Evolutionary conservation across 1,140 invertebrate genomes (phyloP), one percentile per base, ranked within the genome.

Genomic region (Parapsyche elsis): DNA sequence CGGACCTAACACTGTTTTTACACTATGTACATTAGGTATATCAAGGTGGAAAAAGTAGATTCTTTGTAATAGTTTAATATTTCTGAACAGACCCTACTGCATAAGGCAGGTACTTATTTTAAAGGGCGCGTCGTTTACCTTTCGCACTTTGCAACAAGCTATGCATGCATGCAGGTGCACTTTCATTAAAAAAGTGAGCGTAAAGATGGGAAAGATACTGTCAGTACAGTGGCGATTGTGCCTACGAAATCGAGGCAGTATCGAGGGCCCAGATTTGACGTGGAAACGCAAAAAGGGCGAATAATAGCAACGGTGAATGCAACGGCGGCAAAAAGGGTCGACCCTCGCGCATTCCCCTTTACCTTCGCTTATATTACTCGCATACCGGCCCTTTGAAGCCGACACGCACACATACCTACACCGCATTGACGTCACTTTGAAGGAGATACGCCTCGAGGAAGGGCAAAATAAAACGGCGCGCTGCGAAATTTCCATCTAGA

Each of bases 401-500:
- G 10, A 14, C 49, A 38, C 30, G 30, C 30, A 38, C 30, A 38
- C 30, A 38, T 7, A 38, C 30, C 7, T 12, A 16, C 49, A 53
- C 49, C 16, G 49, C 49, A 53, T 53, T 53, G 49, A 53, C 49
- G 16, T 10, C n/a, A 16, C 59, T 61, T 61, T 61, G 59, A 61
- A 61, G n/a, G 14, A 19, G 19, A 61, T 19, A 19, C 59, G 21
- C 59, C n/a, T 61, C 59, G 59, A 23, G 16, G 21, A 19, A 21
- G 9, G 59, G 59, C 59, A 19, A 23, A 61, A 61, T 23, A 61
- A 61, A 61, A 61, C 59, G 49, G 49, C 49, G 21, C 64, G 9
- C 21, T n/a, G 64, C 21, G 24, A 67, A 67, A 67, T 67, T 67
- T 67, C 64, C 64, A 67, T 67, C 64, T 23, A 67, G 64, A 67